phyloP scores from a whole-genome alignment of 2,888 invertebrate genomes.

The Anarsia innoxiella region DNA sequence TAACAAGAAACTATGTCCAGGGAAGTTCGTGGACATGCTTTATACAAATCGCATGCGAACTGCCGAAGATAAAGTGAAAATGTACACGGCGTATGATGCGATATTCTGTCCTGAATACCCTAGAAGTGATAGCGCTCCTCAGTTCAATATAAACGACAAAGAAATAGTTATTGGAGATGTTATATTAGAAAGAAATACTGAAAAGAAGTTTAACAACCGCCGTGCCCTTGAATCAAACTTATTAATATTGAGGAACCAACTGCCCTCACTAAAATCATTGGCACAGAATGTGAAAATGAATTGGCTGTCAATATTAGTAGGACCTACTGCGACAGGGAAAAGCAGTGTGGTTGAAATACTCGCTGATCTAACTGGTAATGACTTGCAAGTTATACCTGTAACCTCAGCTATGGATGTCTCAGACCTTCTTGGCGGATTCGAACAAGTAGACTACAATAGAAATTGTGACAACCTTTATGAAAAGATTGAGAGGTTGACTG shows the following conservation, averaged over 20 bases:
- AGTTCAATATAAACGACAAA: constrained; percentile 74
- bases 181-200: constrained; percentile 48
- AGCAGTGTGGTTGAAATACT: constrained; percentile 84
- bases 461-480: constrained; percentile 82
- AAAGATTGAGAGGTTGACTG: constrained; percentile 71
- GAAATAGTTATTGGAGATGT: constrained; percentile 81
- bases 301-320: constrained; percentile 94
- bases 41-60: constrained; percentile 93
- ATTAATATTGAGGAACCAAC: constrained; percentile 73
- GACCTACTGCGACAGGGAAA: constrained; percentile 86
- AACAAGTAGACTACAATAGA: constrained; percentile 88
- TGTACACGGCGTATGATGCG: constrained; percentile 67
- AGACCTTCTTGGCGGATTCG: constrained; percentile 97
- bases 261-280: constrained; percentile 83
- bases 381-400: constrained; percentile 84
- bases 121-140: constrained; percentile 69
- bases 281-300: constrained; percentile 92
- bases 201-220: constrained; percentile 51
- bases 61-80: constrained; percentile 82
- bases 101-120: constrained; percentile 66
- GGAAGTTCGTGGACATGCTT: constrained; percentile 82
- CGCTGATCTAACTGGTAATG: constrained; percentile 83
- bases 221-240: constrained; percentile 51
- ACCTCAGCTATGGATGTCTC: constrained; percentile 96
- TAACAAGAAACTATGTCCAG: constrained; percentile 55